Percentiles rank a stretch among this genome's conserved stretches.
Evolutionary conservation across 2,888 invertebrate genomes (phyloP).

Genomic region (Choreutis nemorana): DNA sequence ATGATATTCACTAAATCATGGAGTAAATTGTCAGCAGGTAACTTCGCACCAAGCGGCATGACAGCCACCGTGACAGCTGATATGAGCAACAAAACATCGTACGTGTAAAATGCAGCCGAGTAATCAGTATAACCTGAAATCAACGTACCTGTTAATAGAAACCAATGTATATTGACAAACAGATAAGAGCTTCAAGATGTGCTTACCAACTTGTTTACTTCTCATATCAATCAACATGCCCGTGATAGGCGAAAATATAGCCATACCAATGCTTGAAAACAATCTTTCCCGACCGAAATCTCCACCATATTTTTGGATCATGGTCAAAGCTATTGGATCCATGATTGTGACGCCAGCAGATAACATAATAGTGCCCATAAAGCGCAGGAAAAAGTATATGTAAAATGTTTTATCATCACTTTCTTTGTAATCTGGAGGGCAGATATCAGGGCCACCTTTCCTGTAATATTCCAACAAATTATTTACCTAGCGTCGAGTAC

Average conservation of each 20-base stretch:
- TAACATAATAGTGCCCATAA: conserved; percentile 82
- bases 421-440: conserved; percentile 82
- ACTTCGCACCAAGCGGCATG: conserved; percentile 80
- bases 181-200: too few relatives aligned
- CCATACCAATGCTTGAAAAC: conserved; percentile 84
- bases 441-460: conserved; percentile 77
- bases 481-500: too few relatives aligned
- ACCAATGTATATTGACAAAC: too few relatives aligned
- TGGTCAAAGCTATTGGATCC: conserved; percentile 87
- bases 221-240: conserved; percentile 80
- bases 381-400: conserved; percentile 81
- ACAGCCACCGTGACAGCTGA: conserved; percentile 78
- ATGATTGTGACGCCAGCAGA: conserved; percentile 87
- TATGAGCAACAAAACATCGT: conserved; percentile 75
- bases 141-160: too few relatives aligned
- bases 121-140: conserved; percentile 80
- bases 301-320: conserved; percentile 85
- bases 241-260: conserved; percentile 81
- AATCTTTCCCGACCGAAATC: conserved; percentile 83
- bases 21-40: conserved; percentile 81
- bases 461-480: conserved; percentile 56
- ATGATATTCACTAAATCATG: conserved; percentile 78
- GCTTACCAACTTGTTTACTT: conserved; percentile 66
- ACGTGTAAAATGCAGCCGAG: conserved; percentile 87
- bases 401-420: conserved; percentile 82